Base-by-base conservation (phyloP, 2,888 invertebrate species). In the Drosophila greeni region DNA sequence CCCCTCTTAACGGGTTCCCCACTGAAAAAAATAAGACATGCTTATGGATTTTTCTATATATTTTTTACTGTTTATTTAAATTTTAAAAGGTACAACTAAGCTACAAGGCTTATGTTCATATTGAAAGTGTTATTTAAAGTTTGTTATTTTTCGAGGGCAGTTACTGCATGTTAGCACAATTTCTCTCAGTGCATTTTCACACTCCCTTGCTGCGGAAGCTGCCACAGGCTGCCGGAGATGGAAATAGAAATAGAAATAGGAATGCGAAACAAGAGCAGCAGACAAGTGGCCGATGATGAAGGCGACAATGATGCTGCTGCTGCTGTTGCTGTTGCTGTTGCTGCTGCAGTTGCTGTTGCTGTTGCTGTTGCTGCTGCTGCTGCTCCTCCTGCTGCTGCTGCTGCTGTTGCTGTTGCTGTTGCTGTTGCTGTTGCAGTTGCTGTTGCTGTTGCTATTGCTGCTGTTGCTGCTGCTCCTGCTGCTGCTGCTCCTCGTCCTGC, bases 251-350 rank as follows among this genome's bases (percentile, higher is more conserved):
- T 61, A 48, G 61, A 59, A 59, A 49, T 43, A 49, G 23, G 49
- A 59, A 49, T 36, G 60, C 62, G 36, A 23, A 43, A 62, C 36
- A 43, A 49, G 61, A 51, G 36, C 42, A 18, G 23, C 58, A 36
- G 58, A 48, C 60, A 49, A 59, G 60, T 57, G 47, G 47, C 49
- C 59, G 29, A 61, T 49, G 59, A 62, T 59, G 61, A 49, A 49
- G 59, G 36, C 43, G 45, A 59, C 31, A 56, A 47, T 36, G 48
- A 29, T 48, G n/a, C 5, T n/a, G 18, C 12, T 12, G 20, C 12
- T 18, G 37, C 18, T n/a, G n/a, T n/a, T n/a, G n/a, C n/a, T n/a
- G n/a, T n/a, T n/a, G n/a, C n/a, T n/a, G n/a, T n/a, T n/a, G n/a
- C n/a, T n/a, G n/a, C n/a, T n/a, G n/a, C n/a, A n/a, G n/a, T n/a